These are phyloP conservation scores for Cryptotermes secundus DNA, from an alignment of 1,140 invertebrate genomes.

Conservation along the genomic window DNA sequence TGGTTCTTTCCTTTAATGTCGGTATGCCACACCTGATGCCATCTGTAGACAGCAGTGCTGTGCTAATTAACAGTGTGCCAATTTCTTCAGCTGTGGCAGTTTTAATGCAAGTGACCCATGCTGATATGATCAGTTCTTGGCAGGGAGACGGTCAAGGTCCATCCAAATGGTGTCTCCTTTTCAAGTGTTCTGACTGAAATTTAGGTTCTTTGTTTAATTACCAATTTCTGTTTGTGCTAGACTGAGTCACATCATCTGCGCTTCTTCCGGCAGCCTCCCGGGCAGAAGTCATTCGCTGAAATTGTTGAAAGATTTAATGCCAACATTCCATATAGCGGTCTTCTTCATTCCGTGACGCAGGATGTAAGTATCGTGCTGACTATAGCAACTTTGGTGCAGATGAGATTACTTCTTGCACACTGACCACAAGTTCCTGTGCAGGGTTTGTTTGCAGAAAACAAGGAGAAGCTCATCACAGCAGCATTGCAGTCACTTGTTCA, in stretches of 20 bases:
- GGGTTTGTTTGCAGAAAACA: conserved; percentile 95
- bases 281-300: conserved; percentile 56
- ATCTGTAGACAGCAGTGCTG: too few relatives aligned
- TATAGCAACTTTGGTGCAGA: neutral
- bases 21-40: too few relatives aligned
- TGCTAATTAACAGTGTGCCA: too few relatives aligned
- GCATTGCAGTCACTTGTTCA: conserved; percentile 75
- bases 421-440: neutral
- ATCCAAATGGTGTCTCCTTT: too few relatives aligned
- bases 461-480: conserved; percentile 90
- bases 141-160: too few relatives aligned
- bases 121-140: too few relatives aligned
- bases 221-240: conserved; percentile 38
- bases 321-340: conserved; percentile 96
- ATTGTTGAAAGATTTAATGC: conserved; percentile 93
- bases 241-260: conserved; percentile 85
- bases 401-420: neutral
- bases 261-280: conserved; percentile 74
- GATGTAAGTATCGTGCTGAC: conserved; percentile 68
- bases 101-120: too few relatives aligned
- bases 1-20: too few relatives aligned
- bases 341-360: conserved; percentile 93
- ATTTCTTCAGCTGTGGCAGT: too few relatives aligned
- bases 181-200: too few relatives aligned
- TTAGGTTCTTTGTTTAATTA: conserved; percentile 1